phyloP scores from a whole-genome alignment of 2,113 vertebrate genomes.

The Cebus imitator region DNA sequence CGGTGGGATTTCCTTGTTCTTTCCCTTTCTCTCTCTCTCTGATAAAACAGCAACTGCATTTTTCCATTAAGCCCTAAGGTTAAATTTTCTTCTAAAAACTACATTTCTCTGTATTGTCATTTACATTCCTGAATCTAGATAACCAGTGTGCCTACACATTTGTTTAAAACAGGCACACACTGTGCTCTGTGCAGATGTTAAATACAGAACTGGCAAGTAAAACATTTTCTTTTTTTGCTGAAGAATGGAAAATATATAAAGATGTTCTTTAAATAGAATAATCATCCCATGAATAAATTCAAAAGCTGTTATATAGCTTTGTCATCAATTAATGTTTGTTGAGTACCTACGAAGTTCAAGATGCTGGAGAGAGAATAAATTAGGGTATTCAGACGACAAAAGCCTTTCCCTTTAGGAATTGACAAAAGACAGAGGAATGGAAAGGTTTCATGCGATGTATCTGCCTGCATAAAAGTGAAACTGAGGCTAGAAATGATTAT shows the following conservation, averaged over 20 bases:
- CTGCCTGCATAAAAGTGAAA: not conserved
- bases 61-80: slow-evolving; percentile 33
- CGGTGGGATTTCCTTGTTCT: not conserved
- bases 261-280: slow-evolving; percentile 56
- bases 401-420: not conserved
- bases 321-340: slow-evolving; percentile 52
- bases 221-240: slow-evolving; percentile 9
- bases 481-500: not conserved
- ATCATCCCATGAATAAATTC: slow-evolving; percentile 58
- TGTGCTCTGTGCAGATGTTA: slow-evolving; percentile 68
- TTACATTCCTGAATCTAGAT: slow-evolving; percentile 45
- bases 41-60: not conserved
- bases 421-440: not conserved
- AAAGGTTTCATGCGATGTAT: not conserved
- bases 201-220: slow-evolving; percentile 54
- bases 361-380: slow-evolving; percentile 24
- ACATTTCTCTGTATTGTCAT: slow-evolving; percentile 21
- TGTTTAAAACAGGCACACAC: slow-evolving; percentile 56
- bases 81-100: slow-evolving; percentile 53
- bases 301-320: slow-evolving; percentile 37
- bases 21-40: not conserved
- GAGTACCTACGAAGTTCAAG: slow-evolving; percentile 17
- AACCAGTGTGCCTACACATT: slow-evolving; percentile 53
- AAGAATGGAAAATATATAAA: slow-evolving; percentile 65
- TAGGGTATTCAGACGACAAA: slow-evolving; percentile 21